Evolutionary conservation across 1,140 invertebrate species (phyloP), one percentile per base, ranked within the genome.

Genomic region (Drosophila trapezifrons): DNA sequence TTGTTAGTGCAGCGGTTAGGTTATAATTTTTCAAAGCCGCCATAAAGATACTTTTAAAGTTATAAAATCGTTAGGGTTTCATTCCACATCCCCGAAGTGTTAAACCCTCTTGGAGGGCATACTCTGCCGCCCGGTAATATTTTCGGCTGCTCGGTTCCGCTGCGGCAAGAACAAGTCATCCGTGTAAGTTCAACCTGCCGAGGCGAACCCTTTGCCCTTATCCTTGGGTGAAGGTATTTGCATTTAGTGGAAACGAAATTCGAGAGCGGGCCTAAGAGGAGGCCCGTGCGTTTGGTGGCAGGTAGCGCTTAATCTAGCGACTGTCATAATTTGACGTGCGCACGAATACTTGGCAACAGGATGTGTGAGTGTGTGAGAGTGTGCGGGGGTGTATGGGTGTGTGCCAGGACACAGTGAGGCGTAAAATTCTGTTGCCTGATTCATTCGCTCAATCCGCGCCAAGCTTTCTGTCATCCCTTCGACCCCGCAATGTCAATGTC

Each of bases 241-340:
- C 76, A 78, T 78, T 78, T 78, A 72, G 62, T 69, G 54, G 66
- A 86, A 89, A 89, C 45, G 66, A 86, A 89, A 78, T 89, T 87
- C 72, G 67, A 46, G 51, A 62, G 63, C 74, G 63, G 62, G 73
- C 60, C 83, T 65, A 54, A 77, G 80, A 78, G 76, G 62, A 40
- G 56, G 60, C 46, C 45, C 42, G 42, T 57, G 60, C 46, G 22
- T 22, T 20, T 29, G 37, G 43, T n/a, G 35, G 67, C 49, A 70
- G 73, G 75, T 73, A 76, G 66, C 70, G 76, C 65, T 71, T 78
- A 78, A 78, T 78, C 76, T 62, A 71, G 75, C 76, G 76, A 65
- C 75, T 78, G 76, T 78, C 76, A 78, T 78, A 78, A 84, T 89
- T 89, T 89, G 77, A 84, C 76, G 86, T 71, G 78, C 64, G 59